Percentiles rank a stretch among this genome's conserved stretches.
These are phyloP conservation scores for Microcebus jonahi DNA, from an alignment of 2,113 vertebrate species.

Conservation along the genomic window DNA sequence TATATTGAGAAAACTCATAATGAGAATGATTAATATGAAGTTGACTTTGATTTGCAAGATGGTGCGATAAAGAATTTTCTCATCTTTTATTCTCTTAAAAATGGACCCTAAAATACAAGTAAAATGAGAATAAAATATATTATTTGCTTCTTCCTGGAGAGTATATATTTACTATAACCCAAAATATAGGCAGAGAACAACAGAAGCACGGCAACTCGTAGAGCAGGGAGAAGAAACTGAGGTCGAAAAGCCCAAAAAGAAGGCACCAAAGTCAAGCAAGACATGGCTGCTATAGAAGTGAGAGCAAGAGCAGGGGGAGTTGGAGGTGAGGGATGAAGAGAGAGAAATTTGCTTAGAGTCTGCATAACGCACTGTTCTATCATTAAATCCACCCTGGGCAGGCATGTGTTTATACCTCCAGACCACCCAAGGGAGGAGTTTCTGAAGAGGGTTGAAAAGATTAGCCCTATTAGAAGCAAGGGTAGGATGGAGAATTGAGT, in stretches of 20 bases:
- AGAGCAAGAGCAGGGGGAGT: accelerated
- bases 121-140: background rate
- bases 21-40: background rate
- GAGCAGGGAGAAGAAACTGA: accelerated
- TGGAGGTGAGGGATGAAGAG: background rate
- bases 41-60: background rate
- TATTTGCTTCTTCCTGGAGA: background rate
- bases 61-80: background rate
- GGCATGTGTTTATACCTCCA: background rate
- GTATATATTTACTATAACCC: background rate
- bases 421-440: too few relatives aligned
- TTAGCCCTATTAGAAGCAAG: accelerated
- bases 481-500: accelerated
- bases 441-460: background rate
- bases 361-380: background rate
- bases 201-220: background rate
- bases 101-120: background rate
- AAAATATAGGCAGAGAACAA: background rate
- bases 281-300: too few relatives aligned
- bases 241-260: background rate
- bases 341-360: background rate
- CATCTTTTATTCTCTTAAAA: background rate
- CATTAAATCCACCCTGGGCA: background rate
- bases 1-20: background rate
- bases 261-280: background rate